Evolutionary conservation across 2,888 invertebrate genomes (phyloP).

Genomic region (Desoria tigrina): DNA sequence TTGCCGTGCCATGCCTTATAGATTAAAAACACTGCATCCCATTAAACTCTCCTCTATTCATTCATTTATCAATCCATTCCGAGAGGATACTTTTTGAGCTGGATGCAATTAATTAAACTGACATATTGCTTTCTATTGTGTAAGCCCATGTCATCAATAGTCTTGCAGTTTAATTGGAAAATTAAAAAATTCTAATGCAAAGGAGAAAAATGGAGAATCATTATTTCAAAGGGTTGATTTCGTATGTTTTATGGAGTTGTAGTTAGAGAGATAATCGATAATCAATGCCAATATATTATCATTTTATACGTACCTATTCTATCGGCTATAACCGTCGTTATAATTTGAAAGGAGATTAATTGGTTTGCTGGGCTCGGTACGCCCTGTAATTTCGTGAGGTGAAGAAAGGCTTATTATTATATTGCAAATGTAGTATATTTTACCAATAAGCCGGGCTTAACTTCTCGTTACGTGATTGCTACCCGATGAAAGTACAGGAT

Average conservation of each 20-base stretch:
- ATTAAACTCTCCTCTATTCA: too few relatives aligned
- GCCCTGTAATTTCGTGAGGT: slow-evolving; percentile 8
- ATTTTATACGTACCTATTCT: too few relatives aligned
- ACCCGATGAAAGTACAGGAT: too few relatives aligned
- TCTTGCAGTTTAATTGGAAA: too few relatives aligned
- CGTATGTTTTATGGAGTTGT: too few relatives aligned
- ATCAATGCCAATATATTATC: slow-evolving; percentile 6
- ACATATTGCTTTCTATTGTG: slow-evolving; percentile 21
- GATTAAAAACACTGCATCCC: neutral
- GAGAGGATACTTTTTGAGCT: slow-evolving; percentile 4
- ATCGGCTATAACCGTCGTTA: neutral
- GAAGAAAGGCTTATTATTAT: too few relatives aligned
- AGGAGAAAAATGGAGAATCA: too few relatives aligned
- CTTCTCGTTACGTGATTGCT: too few relatives aligned
- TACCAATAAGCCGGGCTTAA: too few relatives aligned
- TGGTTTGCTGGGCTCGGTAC: slow-evolving; percentile 13
- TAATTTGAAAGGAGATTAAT: slow-evolving; percentile 20
- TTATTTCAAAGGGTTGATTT: too few relatives aligned
- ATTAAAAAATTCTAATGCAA: too few relatives aligned
- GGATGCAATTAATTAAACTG: slow-evolving; percentile 40
- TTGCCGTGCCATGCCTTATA: slow-evolving; percentile 34
- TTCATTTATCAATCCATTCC: neutral
- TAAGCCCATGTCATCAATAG: slow-evolving; percentile 4
- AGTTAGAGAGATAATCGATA: neutral
- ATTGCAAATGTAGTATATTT: too few relatives aligned